These are phyloP conservation scores for Aramus guarauna DNA, from an alignment of 2,113 vertebrate species.

Conservation along the genomic window DNA sequence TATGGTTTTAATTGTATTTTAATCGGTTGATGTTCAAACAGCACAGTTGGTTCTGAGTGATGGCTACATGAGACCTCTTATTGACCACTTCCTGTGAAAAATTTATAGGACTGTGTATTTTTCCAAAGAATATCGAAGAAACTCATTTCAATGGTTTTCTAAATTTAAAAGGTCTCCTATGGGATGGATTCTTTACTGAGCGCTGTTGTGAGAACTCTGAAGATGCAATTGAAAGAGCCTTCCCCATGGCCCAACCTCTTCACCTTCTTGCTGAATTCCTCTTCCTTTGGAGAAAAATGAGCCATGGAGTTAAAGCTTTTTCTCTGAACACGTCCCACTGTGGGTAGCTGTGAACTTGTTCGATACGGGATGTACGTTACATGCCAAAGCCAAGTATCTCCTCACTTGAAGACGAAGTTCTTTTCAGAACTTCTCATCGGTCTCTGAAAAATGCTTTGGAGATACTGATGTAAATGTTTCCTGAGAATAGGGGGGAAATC, in stretches of 20 bases:
- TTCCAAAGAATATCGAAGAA: not conserved
- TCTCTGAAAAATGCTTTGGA: not conserved
- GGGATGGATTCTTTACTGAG: not conserved
- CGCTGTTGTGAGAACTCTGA: not conserved
- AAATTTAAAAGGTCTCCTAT: not conserved
- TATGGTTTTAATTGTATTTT: not conserved
- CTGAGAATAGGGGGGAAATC: not conserved
- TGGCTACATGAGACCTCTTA: accelerated
- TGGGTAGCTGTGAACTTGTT: not conserved
- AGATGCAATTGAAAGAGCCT: not conserved
- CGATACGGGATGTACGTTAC: not conserved
- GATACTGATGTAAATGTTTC: not conserved
- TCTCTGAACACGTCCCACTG: not conserved
- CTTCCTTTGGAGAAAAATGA: not conserved
- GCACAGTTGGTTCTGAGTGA: not conserved
- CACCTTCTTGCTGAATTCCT: not conserved
- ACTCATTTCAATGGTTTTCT: not conserved
- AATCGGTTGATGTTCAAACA: not conserved
- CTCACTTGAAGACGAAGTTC: not conserved
- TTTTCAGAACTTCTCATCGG: not conserved
- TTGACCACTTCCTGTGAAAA: not conserved
- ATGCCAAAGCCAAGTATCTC: not conserved
- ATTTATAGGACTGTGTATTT: not conserved
- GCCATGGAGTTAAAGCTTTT: not conserved
- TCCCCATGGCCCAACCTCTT: not conserved